These are phyloP conservation scores for Calcarius ornatus DNA, from an alignment of 2,113 vertebrate species.

Conservation along the genomic window DNA sequence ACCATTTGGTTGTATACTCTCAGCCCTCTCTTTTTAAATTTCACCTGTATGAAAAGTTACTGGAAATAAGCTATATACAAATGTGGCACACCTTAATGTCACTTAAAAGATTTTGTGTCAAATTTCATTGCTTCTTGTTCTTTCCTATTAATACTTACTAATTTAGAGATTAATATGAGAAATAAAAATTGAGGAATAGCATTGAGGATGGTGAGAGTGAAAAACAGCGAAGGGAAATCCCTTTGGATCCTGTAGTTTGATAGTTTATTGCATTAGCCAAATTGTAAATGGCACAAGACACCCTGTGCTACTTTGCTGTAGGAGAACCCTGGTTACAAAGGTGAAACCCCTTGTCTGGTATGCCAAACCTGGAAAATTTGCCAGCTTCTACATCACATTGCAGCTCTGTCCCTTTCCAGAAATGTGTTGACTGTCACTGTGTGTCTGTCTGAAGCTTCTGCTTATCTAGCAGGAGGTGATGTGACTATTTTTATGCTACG, in stretches of 20 bases:
- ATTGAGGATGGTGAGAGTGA: background rate
- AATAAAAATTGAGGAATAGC: background rate
- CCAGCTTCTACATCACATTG: background rate
- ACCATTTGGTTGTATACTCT: constrained; percentile 55
- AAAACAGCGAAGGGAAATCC: background rate
- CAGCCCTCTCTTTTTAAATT: constrained; percentile 10
- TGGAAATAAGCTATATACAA: background rate
- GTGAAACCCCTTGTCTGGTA: background rate
- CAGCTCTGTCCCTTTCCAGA: background rate
- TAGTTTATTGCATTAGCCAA: background rate
- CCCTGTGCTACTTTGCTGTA: background rate
- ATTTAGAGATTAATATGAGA: background rate
- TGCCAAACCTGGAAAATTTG: constrained; percentile 7
- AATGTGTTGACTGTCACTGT: background rate
- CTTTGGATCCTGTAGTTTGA: background rate
- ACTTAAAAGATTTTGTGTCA: background rate
- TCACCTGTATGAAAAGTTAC: constrained; percentile 45
- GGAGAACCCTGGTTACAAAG: background rate
- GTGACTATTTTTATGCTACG: background rate
- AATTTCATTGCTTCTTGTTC: background rate
- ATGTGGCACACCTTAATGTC: background rate
- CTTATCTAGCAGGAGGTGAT: background rate
- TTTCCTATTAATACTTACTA: background rate
- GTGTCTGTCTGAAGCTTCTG: background rate
- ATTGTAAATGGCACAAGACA: background rate